phyloP scores from a whole-genome alignment of 2,113 vertebrate species.

The Cyprinodon brontotheroides region DNA sequence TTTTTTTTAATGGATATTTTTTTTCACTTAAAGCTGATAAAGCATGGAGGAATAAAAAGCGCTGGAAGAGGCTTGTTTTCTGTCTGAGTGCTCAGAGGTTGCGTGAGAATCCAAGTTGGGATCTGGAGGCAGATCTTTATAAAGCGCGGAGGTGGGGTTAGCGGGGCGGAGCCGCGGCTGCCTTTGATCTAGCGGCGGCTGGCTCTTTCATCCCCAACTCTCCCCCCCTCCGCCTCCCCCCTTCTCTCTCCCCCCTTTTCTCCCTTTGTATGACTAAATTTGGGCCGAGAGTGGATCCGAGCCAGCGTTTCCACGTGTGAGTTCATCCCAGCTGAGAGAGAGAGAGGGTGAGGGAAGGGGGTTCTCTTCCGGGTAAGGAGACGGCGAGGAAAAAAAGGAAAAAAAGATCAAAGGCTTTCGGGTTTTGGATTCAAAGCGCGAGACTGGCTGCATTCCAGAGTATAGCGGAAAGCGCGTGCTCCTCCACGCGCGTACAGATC shows the following conservation, averaged over 20 bases:
- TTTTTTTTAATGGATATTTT: background rate
- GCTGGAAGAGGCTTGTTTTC: constrained; percentile 42
- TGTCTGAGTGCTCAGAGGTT: constrained; percentile 57
- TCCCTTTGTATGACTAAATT: constrained; percentile 98
- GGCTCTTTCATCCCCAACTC: constrained; percentile 87
- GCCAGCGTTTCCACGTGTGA: constrained; percentile 98
- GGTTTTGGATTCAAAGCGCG: constrained; percentile 88
- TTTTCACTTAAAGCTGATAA: constrained; percentile 18
- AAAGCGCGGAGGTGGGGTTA: constrained; percentile 85
- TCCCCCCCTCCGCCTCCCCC: constrained; percentile 22
- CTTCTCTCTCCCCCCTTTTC: constrained; percentile 53
- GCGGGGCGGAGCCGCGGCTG: constrained; percentile 83
- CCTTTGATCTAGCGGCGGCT: constrained; percentile 94
- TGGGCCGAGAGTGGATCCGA: constrained; percentile 89
- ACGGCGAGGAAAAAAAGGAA: constrained; percentile 71
- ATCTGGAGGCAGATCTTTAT: constrained; percentile 82
- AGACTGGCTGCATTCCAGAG: constrained; percentile 88
- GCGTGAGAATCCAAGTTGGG: constrained; percentile 82
- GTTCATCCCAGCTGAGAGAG: constrained; percentile 93
- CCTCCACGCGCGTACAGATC: constrained; percentile 28
- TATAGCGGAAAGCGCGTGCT: constrained; percentile 80
- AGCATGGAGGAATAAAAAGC: constrained; percentile 26
- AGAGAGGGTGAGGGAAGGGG: constrained; percentile 79
- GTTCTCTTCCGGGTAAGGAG: constrained; percentile 98
- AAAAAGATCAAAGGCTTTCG: constrained; percentile 94